Conservation (phyloP, 2,113 vertebrate species). For the Onychorhynchus coronatus region DNA sequence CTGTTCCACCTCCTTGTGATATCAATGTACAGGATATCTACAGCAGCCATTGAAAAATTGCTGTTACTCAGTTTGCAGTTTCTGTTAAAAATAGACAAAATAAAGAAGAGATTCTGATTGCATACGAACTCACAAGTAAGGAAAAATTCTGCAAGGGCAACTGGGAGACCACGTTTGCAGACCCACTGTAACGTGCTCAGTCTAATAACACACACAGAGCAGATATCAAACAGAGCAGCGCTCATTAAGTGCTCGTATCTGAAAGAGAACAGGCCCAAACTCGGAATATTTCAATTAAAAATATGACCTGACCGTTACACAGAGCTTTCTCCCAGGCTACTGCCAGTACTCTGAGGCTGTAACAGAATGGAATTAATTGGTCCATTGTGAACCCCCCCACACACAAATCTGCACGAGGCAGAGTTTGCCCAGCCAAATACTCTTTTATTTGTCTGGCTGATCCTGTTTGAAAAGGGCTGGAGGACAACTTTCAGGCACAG, state of each 20-base stretch:
- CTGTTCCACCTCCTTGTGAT: constrained; percentile 90
- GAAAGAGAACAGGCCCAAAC: neutral
- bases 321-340: neutral
- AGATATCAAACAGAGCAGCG: neutral
- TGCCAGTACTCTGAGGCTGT: neutral
- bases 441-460: neutral
- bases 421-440: neutral
- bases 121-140: neutral
- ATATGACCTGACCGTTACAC: neutral
- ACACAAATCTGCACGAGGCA: neutral
- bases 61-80: constrained; percentile 91
- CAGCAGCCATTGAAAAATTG: constrained; percentile 90
- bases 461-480: neutral
- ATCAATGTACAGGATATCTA: constrained; percentile 96
- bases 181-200: neutral
- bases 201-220: neutral
- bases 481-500: neutral
- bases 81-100: constrained; percentile 65
- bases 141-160: neutral
- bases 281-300: neutral
- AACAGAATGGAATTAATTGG: neutral
- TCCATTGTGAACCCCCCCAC: neutral
- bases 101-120: neutral
- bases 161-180: neutral
- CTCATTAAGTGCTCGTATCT: neutral